phyloP scores from a whole-genome alignment of 2,113 vertebrate species.

The Spizaetus ornatus region DNA sequence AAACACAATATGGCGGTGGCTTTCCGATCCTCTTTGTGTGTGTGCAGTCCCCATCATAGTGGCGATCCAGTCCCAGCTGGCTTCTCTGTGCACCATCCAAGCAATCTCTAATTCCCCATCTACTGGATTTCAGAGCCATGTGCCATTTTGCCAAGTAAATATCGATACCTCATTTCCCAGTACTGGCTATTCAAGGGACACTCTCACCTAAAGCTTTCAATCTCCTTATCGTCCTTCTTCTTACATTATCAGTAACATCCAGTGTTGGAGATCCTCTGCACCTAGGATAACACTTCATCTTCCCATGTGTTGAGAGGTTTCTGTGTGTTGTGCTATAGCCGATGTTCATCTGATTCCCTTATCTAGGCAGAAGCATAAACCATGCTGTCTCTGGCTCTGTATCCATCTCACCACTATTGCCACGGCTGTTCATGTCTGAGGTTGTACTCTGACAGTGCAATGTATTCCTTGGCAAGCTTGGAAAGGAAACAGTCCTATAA shows the following conservation, averaged over 20 bases:
- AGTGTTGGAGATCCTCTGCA: not conserved
- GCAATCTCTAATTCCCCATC: not conserved
- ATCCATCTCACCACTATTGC: not conserved
- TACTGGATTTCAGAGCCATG: not conserved
- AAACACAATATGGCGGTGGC: not conserved
- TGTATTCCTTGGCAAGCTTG: not conserved
- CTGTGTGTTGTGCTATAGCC: not conserved
- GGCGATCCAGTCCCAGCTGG: not conserved
- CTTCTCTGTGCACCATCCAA: not conserved
- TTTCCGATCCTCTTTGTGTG: not conserved
- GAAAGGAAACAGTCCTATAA: not conserved
- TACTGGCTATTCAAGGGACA: not conserved
- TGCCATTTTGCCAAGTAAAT: not conserved
- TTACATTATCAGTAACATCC: not conserved
- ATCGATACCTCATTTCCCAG: not conserved
- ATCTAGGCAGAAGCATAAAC: not conserved
- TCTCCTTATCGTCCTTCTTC: not conserved
- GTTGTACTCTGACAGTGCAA: not conserved
- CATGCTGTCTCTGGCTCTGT: not conserved
- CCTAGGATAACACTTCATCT: not conserved
- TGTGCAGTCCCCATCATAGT: not conserved
- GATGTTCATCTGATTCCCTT: not conserved
- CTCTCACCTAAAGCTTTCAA: not conserved
- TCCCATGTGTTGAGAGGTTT: not conserved
- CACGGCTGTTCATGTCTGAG: not conserved